phyloP scores from a whole-genome alignment of 2,888 invertebrate genomes.

The Dione juno region DNA sequence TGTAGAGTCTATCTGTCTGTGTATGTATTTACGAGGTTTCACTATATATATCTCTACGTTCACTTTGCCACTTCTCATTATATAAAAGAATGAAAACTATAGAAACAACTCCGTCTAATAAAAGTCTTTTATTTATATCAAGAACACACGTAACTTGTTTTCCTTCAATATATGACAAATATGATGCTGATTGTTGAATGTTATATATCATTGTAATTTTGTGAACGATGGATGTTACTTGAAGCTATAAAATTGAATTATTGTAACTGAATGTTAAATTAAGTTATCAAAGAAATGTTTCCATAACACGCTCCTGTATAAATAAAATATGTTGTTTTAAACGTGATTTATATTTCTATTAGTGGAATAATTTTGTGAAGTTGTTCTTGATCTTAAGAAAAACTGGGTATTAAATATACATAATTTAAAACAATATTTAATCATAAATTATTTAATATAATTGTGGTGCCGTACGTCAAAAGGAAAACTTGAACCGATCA shows the following conservation, averaged over 20 bases:
- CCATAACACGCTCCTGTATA: conserved; percentile 15
- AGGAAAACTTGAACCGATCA: too few species aligned
- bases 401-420: too few species aligned
- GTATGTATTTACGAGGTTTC: too few species aligned
- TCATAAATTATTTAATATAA: too few species aligned
- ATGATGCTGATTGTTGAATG: not conserved
- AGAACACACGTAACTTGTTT: conserved; percentile 23
- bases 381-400: not conserved
- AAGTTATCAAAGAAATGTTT: conserved; percentile 25
- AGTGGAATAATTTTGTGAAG: not conserved
- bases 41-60: too few species aligned
- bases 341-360: not conserved
- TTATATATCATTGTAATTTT: conserved; percentile 5
- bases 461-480: too few species aligned
- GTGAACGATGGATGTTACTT: conserved; percentile 25
- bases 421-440: too few species aligned
- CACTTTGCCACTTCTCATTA: too few species aligned
- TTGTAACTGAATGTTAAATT: conserved; percentile 29
- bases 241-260: conserved; percentile 21
- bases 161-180: conserved; percentile 12
- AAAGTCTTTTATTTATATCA: not conserved
- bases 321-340: not conserved
- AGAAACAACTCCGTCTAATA: not conserved
- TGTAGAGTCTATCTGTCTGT: too few species aligned
- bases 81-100: too few species aligned